phyloP scores from a whole-genome alignment of 2,797 vertebrate genomes.

The Gymnoscopelus braueri region DNA sequence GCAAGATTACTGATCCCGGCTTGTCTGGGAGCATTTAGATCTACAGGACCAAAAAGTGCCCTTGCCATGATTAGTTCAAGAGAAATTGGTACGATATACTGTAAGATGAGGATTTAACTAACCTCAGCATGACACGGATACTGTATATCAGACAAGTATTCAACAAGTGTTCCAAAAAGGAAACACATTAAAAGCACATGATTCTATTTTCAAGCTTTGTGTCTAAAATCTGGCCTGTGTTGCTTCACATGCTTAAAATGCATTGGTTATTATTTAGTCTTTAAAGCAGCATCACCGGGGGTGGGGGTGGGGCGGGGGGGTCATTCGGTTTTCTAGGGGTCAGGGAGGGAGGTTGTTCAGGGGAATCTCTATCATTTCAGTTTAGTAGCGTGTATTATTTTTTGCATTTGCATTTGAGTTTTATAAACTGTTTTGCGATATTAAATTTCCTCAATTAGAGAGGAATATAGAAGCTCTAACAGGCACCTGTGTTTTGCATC shows the following conservation, averaged over 20 bases:
- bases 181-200: conserved; percentile 31
- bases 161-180: conserved; percentile 14
- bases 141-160: conserved; percentile 22
- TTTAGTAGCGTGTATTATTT: conserved; percentile 64
- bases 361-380: conserved; percentile 69
- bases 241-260: conserved; percentile 77
- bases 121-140: conserved; percentile 37
- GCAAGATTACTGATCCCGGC: conserved; percentile 40
- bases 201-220: conserved; percentile 61
- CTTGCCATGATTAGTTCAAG: conserved; percentile 44
- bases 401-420: conserved; percentile 52
- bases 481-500: conserved; percentile 79
- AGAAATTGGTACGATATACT: conserved; percentile 39
- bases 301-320: conserved; percentile 24
- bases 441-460: conserved; percentile 48
- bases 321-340: conserved; percentile 59
- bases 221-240: conserved; percentile 64
- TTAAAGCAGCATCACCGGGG: conserved; percentile 72
- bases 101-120: conserved; percentile 34
- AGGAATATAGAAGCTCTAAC: conserved; percentile 70
- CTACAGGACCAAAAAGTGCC: conserved; percentile 37
- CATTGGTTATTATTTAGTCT: conserved; percentile 64
- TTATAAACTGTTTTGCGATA: conserved; percentile 61
- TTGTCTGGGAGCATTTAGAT: conserved; percentile 17
- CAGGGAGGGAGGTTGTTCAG: conserved; percentile 26